These are phyloP conservation scores for Embiotoca jacksoni DNA, from an alignment of 2,113 vertebrate genomes.

Conservation along the genomic window DNA sequence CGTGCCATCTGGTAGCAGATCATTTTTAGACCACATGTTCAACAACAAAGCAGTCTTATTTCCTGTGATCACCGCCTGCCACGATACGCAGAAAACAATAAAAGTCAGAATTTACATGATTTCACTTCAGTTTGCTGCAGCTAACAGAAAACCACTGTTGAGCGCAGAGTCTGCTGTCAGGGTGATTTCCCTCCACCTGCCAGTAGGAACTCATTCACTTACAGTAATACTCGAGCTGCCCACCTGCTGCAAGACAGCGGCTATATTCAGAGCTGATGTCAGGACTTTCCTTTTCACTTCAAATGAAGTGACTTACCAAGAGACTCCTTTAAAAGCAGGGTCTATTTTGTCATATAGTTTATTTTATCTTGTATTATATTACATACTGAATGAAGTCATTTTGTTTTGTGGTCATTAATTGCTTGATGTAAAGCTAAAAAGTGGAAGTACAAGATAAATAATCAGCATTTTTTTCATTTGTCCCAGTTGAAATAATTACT, in stretches of 20 bases:
- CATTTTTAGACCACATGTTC: background rate
- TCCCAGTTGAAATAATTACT: background rate
- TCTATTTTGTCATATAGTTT: slow-evolving; percentile 13
- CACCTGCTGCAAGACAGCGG: slow-evolving; percentile 43
- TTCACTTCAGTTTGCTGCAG: background rate
- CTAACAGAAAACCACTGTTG: slow-evolving; percentile 3
- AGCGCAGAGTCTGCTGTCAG: background rate
- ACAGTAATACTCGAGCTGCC: slow-evolving; percentile 64
- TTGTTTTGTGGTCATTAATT: slow-evolving; percentile 9
- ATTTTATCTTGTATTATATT: background rate
- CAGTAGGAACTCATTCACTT: slow-evolving; percentile 63
- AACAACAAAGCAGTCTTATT: background rate
- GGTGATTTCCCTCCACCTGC: slow-evolving; percentile 73
- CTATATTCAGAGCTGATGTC: slow-evolving; percentile 23
- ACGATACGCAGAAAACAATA: slow-evolving; percentile 10
- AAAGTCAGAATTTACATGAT: slow-evolving; percentile 30
- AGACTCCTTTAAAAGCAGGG: background rate
- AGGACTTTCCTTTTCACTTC: slow-evolving; percentile 43
- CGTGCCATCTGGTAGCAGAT: slow-evolving; percentile 43
- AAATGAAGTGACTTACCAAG: background rate
- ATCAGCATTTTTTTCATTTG: background rate
- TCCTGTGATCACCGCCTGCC: slow-evolving; percentile 41
- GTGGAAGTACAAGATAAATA: too few relatives aligned
- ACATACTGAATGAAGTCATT: slow-evolving; percentile 15
- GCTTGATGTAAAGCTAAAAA: too few relatives aligned